Evolutionary conservation across 1,140 invertebrate species (phyloP).

Genomic region (Stegodyphus mimosarum): DNA sequence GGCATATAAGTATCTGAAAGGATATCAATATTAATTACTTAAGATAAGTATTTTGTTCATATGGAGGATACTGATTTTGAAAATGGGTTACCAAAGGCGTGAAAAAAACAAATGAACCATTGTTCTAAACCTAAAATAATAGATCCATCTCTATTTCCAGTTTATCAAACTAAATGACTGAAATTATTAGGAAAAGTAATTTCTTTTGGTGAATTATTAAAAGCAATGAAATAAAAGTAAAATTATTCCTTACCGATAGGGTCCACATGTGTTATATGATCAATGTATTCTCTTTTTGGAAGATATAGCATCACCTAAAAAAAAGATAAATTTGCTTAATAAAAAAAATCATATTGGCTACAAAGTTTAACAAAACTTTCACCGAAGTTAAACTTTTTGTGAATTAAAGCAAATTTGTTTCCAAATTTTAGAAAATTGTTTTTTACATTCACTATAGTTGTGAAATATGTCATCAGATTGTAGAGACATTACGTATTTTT

Average conservation of each 20-base stretch:
- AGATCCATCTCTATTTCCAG: background rate
- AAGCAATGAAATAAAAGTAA: background rate
- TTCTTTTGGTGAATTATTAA: background rate
- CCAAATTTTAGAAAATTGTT: background rate
- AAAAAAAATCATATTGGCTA: conserved; percentile 12
- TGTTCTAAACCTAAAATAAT: background rate
- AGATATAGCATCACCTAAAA: conserved; percentile 62
- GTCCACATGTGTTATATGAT: conserved; percentile 52
- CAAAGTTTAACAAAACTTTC: background rate
- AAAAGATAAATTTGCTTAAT: background rate
- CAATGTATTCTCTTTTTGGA: conserved; percentile 49
- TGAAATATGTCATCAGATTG: background rate
- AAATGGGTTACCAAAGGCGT: background rate
- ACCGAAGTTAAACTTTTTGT: background rate
- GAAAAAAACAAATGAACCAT: background rate
- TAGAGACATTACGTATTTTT: too few relatives aligned
- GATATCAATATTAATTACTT: too few relatives aligned
- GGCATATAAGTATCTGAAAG: too few relatives aligned
- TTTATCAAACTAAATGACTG: background rate
- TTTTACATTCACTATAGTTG: background rate
- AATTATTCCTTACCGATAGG: conserved; percentile 37
- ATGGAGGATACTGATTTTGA: background rate
- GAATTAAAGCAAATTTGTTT: too few relatives aligned
- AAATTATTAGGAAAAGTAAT: background rate
- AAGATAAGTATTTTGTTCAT: background rate